Conservation (phyloP, 1,140 invertebrate species). For the Planococcus citri region DNA sequence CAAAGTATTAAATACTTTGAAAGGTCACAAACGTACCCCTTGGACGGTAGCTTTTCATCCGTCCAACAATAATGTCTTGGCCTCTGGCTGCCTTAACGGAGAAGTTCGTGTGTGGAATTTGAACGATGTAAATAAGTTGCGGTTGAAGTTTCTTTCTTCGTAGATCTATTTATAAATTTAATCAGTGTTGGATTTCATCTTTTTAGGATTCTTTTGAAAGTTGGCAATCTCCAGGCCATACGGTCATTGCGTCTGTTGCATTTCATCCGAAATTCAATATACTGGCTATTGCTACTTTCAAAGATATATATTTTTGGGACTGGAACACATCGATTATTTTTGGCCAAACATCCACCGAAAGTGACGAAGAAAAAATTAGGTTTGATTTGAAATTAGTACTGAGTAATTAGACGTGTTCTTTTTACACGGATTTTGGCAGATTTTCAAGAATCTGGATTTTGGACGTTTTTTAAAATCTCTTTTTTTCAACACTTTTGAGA, state of each 20-base stretch:
- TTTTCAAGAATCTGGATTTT: too few species aligned
- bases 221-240: slow-evolving; percentile 55
- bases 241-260: slow-evolving; percentile 69
- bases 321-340: slow-evolving; percentile 69
- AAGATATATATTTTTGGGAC: slow-evolving; percentile 81
- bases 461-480: too few species aligned
- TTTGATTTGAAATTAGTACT: slow-evolving; percentile 29
- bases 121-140: slow-evolving; percentile 32
- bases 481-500: too few species aligned
- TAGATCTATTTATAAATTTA: too few species aligned
- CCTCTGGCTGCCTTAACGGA: slow-evolving; percentile 76
- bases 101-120: slow-evolving; percentile 87
- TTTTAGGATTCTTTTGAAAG: slow-evolving; percentile 41
- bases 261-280: slow-evolving; percentile 74
- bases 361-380: slow-evolving; percentile 63
- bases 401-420: too few species aligned
- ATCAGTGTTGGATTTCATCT: neutral
- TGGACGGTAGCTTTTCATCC: slow-evolving; percentile 88
- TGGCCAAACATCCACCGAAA: slow-evolving; percentile 51
- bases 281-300: slow-evolving; percentile 71
- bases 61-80: slow-evolving; percentile 65
- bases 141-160: neutral
- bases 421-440: too few species aligned
- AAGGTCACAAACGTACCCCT: slow-evolving; percentile 76
- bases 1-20: slow-evolving; percentile 61